Percentiles rank a stretch among this genome's conserved stretches.
phyloP scores from a whole-genome alignment of 2,888 invertebrate species.

The Theretra japonica region DNA sequence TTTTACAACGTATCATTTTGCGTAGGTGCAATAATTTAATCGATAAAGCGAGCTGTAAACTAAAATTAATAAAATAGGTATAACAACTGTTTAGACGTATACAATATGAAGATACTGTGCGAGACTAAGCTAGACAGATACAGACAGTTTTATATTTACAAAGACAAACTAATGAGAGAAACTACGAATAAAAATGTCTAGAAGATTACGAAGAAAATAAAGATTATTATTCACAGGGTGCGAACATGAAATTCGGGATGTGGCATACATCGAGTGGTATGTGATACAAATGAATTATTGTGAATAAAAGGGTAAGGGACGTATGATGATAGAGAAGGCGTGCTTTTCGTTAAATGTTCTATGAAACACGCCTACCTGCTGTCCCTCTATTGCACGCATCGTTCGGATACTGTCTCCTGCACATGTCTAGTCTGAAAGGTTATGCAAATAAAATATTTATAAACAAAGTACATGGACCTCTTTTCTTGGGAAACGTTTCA shows the following conservation, averaged over 20 bases:
- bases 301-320: conserved; percentile 70
- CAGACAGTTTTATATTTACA: conserved; percentile 34
- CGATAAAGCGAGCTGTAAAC: neutral
- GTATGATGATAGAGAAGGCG: conserved; percentile 70
- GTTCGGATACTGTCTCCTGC: conserved; percentile 97
- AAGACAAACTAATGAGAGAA: conserved; percentile 45
- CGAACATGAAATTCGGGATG: conserved; percentile 67
- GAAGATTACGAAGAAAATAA: conserved; percentile 47
- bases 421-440: conserved; percentile 98
- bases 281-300: conserved; percentile 63
- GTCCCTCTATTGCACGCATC: conserved; percentile 99
- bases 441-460: conserved; percentile 83
- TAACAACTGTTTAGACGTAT: conserved; percentile 40
- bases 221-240: conserved; percentile 83
- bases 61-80: conserved; percentile 40
- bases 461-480: conserved; percentile 37
- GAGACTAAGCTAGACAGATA: conserved; percentile 49
- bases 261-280: conserved; percentile 59
- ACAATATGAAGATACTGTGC: conserved; percentile 38
- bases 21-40: neutral
- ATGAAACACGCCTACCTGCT: conserved; percentile 92
- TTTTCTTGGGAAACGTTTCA: conserved; percentile 39
- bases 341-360: conserved; percentile 70
- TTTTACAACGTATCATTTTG: neutral
- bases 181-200: conserved; percentile 40